Conservation (phyloP, 2,113 vertebrate species). For the Recurvirostra avosetta region DNA sequence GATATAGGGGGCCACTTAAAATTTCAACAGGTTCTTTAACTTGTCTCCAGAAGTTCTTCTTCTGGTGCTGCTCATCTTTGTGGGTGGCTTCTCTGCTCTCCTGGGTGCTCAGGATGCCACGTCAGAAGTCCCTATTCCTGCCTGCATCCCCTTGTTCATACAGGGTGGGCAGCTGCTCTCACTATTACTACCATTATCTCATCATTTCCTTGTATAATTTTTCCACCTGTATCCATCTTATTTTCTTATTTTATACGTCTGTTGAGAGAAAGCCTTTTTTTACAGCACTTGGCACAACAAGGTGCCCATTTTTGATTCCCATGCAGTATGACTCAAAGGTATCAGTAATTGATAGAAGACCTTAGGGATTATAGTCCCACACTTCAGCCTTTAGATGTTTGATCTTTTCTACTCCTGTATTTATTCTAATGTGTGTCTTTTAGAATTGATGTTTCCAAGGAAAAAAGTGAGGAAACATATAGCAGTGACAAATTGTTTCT, state of each 20-base stretch:
- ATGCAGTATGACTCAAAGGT: background rate
- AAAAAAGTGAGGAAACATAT: background rate
- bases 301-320: background rate
- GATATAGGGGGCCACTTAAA: background rate
- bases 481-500: background rate
- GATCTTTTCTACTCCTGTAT: background rate
- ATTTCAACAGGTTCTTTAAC: background rate
- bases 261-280: background rate
- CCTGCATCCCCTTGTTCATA: rapidly evolving
- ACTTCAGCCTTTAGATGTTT: background rate
- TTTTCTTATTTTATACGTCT: background rate
- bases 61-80: background rate
- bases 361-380: background rate
- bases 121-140: background rate
- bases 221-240: background rate
- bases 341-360: background rate
- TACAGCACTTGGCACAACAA: background rate
- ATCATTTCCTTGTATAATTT: background rate
- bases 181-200: background rate
- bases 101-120: background rate
- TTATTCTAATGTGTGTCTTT: background rate
- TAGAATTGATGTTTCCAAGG: background rate
- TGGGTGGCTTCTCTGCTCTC: background rate
- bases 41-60: background rate
- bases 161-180: background rate